Base-by-base conservation (phyloP, 2,113 vertebrate genomes). In the Eulemur macaco region DNA sequence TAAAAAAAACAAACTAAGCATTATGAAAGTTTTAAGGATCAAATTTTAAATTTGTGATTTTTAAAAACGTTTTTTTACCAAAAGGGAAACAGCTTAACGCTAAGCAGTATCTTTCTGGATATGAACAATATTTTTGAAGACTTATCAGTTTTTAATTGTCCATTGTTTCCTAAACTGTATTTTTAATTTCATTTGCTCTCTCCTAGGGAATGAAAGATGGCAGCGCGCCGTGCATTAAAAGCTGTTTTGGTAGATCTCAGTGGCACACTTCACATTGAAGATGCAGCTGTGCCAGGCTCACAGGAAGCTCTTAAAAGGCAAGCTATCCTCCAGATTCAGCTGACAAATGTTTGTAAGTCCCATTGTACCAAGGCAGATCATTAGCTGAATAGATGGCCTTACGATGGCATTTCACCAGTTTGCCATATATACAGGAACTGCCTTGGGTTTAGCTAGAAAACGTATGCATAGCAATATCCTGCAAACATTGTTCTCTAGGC, bases 181-280 rank as follows among this genome's bases (percentile, higher is more conserved):
- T 98, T 84, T 97, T 96, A 97, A 97, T 98, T 98, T 98, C 92
- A 91, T 97, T 97, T 96, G 50, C 86, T 93, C 20, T 91, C 92
- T 93, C 89, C 96, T 3, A 95, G 97, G 97, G 80, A 89, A 90
- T 96, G 92, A 96, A 98, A 97, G 89, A 99, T 99, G 99, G 99
- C 99, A 39, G 98, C 98, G 50, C 98, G 99, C 94, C 99, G 98
- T 0, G 98, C 96, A 0, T 97, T 99, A 78, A 99, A 99, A 98
- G 99, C 99, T 0, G 99, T 99, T 97, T 98, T 99, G 98, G 99
- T 99, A 50, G 99, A 99, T 98, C 99, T 99, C 96, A 99, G 97
- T 89, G 99, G 99, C 94, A 99, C 99, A 21, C 99, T 99, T 93
- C 99, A 99, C 92, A 37, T 99, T 66, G 99, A 99, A 96, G 99